These are phyloP conservation scores for Dunckerocampus dactyliophorus DNA, from an alignment of 2,113 vertebrate species.

Conservation along the genomic window DNA sequence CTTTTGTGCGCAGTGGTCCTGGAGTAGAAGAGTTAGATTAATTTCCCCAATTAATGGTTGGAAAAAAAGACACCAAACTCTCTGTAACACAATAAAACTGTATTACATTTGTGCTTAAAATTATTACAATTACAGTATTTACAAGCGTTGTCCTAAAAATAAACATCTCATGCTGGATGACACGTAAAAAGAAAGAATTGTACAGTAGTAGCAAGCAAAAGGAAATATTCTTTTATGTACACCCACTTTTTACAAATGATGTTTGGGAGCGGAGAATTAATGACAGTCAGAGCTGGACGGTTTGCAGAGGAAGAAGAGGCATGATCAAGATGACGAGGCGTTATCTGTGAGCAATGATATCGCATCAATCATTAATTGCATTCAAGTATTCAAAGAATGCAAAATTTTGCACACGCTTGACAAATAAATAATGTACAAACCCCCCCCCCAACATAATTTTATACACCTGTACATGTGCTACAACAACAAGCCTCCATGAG, in stretches of 20 bases:
- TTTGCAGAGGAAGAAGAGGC: neutral
- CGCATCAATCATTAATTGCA: slow-evolving; percentile 21
- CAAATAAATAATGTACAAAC: slow-evolving; percentile 70
- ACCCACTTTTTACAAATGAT: slow-evolving; percentile 65
- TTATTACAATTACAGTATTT: slow-evolving; percentile 96
- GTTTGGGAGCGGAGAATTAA: slow-evolving; percentile 19
- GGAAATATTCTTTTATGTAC: slow-evolving; percentile 68
- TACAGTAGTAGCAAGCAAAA: slow-evolving; percentile 79
- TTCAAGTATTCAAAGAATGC: slow-evolving; percentile 50
- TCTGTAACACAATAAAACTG: slow-evolving; percentile 98
- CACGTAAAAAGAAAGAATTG: slow-evolving; percentile 77
- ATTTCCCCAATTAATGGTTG: neutral
- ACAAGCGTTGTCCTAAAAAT: slow-evolving; percentile 90
- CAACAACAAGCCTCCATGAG: slow-evolving; percentile 1
- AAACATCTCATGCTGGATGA: slow-evolving; percentile 97
- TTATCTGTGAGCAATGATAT: neutral
- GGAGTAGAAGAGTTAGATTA: too few relatives aligned
- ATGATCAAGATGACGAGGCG: neutral
- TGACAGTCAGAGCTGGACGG: slow-evolving; percentile 1
- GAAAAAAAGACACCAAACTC: slow-evolving; percentile 61
- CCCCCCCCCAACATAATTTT: neutral
- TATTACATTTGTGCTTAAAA: slow-evolving; percentile 99
- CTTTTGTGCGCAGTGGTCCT: too few relatives aligned
- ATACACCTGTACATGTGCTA: slow-evolving; percentile 1
- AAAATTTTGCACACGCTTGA: slow-evolving; percentile 48